These are phyloP conservation scores for Siderastrea siderea DNA, from an alignment of 92 coral and sea anemone species.

Conservation along the genomic window DNA sequence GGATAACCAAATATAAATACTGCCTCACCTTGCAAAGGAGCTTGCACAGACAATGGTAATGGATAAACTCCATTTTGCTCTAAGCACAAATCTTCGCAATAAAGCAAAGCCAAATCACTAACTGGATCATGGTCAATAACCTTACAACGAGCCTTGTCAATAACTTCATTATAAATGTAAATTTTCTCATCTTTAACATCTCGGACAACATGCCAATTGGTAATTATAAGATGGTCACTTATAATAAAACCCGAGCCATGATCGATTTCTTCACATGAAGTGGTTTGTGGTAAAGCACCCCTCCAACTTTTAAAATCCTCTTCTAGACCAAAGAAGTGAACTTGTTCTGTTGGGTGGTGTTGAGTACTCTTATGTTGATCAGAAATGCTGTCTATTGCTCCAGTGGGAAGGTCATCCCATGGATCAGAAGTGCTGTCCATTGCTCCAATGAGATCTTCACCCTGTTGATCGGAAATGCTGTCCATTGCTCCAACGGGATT, in stretches of 20 bases:
- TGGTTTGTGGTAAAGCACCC: too few species aligned
- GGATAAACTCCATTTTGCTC: neutral
- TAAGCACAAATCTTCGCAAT: neutral
- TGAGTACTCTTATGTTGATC: too few species aligned
- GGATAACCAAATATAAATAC: conserved; percentile 12
- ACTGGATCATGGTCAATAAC: neutral
- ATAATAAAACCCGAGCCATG: conserved; percentile 14
- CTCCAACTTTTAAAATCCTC: too few species aligned
- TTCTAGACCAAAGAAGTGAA: too few species aligned
- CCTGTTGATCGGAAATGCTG: too few species aligned
- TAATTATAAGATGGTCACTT: neutral
- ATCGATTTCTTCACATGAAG: neutral
- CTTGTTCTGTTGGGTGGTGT: too few species aligned
- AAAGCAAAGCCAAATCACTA: neutral
- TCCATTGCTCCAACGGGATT: too few species aligned
- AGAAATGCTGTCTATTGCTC: too few species aligned
- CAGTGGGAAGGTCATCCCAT: too few species aligned
- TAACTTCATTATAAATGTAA: neutral
- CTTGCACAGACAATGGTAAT: neutral
- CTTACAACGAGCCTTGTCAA: neutral
- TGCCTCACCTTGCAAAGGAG: neutral
- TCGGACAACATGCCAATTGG: neutral
- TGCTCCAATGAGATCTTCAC: too few species aligned
- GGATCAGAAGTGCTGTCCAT: too few species aligned
- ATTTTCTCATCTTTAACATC: neutral